phyloP scores from a whole-genome alignment of 1,140 invertebrate genomes.

The Coelopa frigida region DNA sequence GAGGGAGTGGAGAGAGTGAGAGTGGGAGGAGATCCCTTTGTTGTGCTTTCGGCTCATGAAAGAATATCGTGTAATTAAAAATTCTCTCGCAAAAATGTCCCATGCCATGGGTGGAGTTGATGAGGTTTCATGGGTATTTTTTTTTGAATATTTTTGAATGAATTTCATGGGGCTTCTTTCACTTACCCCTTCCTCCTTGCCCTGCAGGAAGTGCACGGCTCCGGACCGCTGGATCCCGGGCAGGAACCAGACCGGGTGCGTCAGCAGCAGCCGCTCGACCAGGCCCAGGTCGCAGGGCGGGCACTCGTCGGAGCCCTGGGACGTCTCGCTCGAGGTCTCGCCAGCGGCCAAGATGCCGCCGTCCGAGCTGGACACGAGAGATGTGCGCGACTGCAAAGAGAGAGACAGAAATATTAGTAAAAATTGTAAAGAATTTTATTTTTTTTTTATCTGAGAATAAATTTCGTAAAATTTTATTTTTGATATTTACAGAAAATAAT shows the following conservation, averaged over 20 bases:
- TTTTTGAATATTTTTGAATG: slow-evolving; percentile 9
- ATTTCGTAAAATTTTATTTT: not conserved
- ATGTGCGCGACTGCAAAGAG: slow-evolving; percentile 40
- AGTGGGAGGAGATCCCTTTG: too few species aligned
- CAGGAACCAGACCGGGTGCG: slow-evolving; percentile 92
- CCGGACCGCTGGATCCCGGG: slow-evolving; percentile 87
- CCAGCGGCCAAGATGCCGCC: slow-evolving; percentile 43
- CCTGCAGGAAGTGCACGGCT: slow-evolving; percentile 85
- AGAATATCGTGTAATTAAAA: too few species aligned
- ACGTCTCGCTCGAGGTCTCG: slow-evolving; percentile 44
- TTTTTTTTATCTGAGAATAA: not conserved
- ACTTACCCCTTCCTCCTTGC: slow-evolving; percentile 85
- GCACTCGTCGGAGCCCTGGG: slow-evolving; percentile 36
- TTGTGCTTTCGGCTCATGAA: too few species aligned
- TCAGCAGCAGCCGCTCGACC: slow-evolving; percentile 78
- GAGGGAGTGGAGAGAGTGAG: too few species aligned
- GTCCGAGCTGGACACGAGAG: slow-evolving; percentile 42
- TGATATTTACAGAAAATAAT: too few species aligned
- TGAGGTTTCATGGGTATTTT: slow-evolving; percentile 2
- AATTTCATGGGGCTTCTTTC: slow-evolving; percentile 6
- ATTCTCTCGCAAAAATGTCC: too few species aligned
- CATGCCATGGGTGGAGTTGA: too few species aligned
- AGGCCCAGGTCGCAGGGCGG: slow-evolving; percentile 72
- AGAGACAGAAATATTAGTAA: slow-evolving; percentile 2
- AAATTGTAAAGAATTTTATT: not conserved